A percentile compares a stretch with the other conserved stretches of the same genome.
phyloP scores from a whole-genome alignment of 2,797 vertebrate genomes.

The Salarias fasciatus region DNA sequence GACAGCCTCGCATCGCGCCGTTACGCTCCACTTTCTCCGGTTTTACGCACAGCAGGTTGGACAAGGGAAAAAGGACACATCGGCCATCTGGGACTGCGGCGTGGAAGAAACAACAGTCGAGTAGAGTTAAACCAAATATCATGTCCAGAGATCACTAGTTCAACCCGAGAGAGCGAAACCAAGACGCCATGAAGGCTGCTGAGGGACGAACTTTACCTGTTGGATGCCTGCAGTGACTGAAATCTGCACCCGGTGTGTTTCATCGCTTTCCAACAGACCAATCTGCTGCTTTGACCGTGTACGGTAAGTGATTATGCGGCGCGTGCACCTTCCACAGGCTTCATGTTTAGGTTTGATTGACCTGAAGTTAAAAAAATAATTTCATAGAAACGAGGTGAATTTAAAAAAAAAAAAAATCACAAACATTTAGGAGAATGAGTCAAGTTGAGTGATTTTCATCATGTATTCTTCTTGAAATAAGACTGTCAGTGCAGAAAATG shows the following conservation, averaged over 20 bases:
- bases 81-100: constrained; percentile 13
- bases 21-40: background rate
- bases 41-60: constrained; percentile 37
- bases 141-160: background rate
- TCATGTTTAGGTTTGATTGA: too few species aligned
- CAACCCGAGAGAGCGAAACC: background rate
- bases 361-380: too few species aligned
- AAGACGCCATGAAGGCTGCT: constrained; percentile 10
- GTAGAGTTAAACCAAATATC: background rate
- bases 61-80: constrained; percentile 18
- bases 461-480: too few species aligned
- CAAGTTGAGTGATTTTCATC: too few species aligned
- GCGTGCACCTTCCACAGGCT: background rate
- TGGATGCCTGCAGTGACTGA: too few species aligned
- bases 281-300: constrained; percentile 11
- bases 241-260: background rate
- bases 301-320: constrained; percentile 33
- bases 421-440: too few species aligned
- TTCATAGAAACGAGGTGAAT: too few species aligned
- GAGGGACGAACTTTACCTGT: background rate
- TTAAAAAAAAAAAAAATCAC: too few species aligned
- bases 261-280: background rate
- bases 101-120: too few species aligned
- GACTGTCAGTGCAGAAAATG: too few species aligned
- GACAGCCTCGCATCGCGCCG: constrained; percentile 13